phyloP scores from a whole-genome alignment of 2,113 vertebrate species.

The Xenopus laevis region DNA sequence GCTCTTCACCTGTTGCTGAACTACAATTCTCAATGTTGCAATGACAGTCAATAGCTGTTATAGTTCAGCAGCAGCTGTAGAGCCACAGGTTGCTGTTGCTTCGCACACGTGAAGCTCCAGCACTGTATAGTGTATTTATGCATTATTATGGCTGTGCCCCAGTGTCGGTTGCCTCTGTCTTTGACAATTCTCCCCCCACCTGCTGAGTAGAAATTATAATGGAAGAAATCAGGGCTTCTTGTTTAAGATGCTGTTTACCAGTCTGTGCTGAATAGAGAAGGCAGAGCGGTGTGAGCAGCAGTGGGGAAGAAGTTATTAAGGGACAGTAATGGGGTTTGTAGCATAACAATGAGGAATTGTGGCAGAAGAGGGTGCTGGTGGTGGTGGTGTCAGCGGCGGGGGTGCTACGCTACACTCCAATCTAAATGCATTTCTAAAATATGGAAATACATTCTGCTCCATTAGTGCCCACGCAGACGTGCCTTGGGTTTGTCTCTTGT shows the following conservation, averaged over 20 bases:
- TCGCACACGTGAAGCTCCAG: no score
- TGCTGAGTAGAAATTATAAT: no score
- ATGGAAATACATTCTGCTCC: conserved; percentile 23
- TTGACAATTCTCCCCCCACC: no score
- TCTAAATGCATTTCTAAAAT: conserved; percentile 18
- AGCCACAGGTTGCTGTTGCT: no score
- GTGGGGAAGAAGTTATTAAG: conserved; percentile 15
- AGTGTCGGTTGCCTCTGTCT: no score
- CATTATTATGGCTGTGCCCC: no score
- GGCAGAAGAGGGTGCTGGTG: not conserved
- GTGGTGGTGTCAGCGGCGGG: not conserved
- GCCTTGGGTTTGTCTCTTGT: conserved; percentile 1
- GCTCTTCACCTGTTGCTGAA: no score
- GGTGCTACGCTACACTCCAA: conserved; percentile 5
- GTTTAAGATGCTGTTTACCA: not conserved
- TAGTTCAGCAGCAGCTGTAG: no score
- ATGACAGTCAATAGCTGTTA: no score
- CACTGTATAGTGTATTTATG: no score
- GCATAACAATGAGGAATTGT: conserved; percentile 29
- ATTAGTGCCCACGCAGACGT: conserved; percentile 3
- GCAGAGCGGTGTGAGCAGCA: not conserved
- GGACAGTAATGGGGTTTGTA: not conserved
- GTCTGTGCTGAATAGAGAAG: not conserved
- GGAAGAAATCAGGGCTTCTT: not conserved
- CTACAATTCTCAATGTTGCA: no score